phyloP scores from a whole-genome alignment of 2,797 vertebrate genomes.

The Helarctos malayanus region DNA sequence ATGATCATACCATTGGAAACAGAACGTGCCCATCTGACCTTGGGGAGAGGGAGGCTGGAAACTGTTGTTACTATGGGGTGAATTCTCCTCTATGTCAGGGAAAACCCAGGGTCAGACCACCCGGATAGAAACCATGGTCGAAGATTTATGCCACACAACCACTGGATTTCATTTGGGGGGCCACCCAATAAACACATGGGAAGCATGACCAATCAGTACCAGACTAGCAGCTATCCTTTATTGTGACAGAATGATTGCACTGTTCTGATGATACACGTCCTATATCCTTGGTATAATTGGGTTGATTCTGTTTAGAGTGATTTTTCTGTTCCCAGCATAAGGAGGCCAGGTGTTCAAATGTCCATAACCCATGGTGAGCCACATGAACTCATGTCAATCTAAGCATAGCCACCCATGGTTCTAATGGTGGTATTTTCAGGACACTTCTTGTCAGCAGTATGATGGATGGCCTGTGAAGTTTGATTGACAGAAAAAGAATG shows the following conservation, averaged over 20 bases:
- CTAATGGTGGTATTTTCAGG: background rate
- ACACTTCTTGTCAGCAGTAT: background rate
- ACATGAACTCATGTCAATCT: background rate
- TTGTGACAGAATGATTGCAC: background rate
- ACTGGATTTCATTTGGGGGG: background rate
- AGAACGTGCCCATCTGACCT: background rate
- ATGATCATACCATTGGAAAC: background rate
- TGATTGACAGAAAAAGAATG: background rate
- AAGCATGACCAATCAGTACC: background rate
- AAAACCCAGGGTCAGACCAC: background rate
- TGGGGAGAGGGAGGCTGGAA: background rate
- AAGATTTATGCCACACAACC: background rate
- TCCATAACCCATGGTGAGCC: background rate
- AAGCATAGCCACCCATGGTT: background rate
- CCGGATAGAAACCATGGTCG: background rate
- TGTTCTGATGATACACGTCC: background rate
- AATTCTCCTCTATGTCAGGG: background rate
- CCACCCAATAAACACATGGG: background rate
- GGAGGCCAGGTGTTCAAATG: background rate
- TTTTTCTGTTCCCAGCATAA: background rate
- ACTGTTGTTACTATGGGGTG: background rate
- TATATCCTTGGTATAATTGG: background rate
- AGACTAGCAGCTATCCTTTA: background rate
- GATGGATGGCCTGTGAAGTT: background rate
- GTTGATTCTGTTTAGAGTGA: background rate